phyloP scores from a whole-genome alignment of 2,113 vertebrate species.

The Boulengeromyrus knoepffleri region DNA sequence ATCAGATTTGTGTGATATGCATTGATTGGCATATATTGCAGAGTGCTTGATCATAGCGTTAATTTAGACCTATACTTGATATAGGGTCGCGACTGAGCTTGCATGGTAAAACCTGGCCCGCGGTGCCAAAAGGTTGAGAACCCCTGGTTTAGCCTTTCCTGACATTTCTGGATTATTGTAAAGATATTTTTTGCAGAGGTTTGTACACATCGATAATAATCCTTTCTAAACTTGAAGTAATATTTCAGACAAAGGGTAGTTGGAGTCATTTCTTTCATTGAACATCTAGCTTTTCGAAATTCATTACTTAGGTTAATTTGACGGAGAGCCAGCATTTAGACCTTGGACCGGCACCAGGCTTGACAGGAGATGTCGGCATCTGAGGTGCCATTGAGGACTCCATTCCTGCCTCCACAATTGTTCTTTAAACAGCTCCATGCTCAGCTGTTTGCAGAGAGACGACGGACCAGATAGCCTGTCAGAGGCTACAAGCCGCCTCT shows the following conservation, averaged over 20 bases:
- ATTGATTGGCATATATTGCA: too few relatives aligned
- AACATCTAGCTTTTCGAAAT: background rate
- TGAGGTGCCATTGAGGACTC: background rate
- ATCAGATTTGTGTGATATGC: too few relatives aligned
- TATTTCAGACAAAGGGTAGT: background rate
- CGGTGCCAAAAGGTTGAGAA: too few relatives aligned
- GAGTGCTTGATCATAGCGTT: too few relatives aligned
- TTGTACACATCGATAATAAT: background rate
- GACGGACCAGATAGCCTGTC: background rate
- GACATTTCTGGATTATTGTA: background rate
- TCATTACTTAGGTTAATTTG: background rate
- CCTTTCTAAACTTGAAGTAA: background rate
- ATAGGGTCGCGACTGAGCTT: too few relatives aligned
- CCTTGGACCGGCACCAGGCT: background rate
- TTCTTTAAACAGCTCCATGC: slow-evolving; percentile 1
- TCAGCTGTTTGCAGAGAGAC: slow-evolving; percentile 1
- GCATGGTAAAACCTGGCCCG: too few relatives aligned
- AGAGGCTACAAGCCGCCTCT: background rate
- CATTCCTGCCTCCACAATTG: slow-evolving; percentile 9
- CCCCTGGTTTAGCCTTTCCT: background rate
- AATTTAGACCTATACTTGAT: too few relatives aligned
- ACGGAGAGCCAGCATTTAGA: background rate
- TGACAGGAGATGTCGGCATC: background rate
- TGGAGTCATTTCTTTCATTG: background rate
- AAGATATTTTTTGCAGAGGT: background rate